A percentile compares a stretch with the other conserved stretches of the same genome.
These are phyloP conservation scores for Alitta virens DNA, from an alignment of 2,888 invertebrate genomes.

Conservation along the genomic window DNA sequence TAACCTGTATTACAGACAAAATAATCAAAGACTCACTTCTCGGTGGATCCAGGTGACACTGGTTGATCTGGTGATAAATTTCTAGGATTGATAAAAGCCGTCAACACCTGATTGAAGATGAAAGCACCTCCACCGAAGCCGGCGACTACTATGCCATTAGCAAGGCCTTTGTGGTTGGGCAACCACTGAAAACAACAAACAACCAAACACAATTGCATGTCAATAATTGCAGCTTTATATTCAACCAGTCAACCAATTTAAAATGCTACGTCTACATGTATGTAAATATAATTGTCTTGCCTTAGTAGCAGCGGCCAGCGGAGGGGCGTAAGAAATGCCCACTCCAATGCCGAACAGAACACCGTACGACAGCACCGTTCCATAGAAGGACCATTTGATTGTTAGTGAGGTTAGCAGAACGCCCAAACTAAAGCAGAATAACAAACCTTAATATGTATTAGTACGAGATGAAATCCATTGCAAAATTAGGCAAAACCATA, in stretches of 20 bases:
- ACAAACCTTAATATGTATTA: too few relatives aligned
- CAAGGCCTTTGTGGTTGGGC: constrained; percentile 43
- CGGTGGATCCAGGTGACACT: constrained; percentile 3
- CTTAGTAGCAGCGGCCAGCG: constrained; percentile 46
- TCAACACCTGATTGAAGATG: constrained; percentile 44
- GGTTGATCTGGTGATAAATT: constrained; percentile 32
- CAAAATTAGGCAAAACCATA: too few relatives aligned
- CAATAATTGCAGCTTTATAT: too few relatives aligned
- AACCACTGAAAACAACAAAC: constrained; percentile 39
- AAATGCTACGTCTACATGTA: too few relatives aligned
- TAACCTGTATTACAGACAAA: too few relatives aligned
- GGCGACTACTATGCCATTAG: constrained; percentile 44
- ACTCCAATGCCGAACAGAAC: constrained; percentile 35
- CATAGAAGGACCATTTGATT: constrained; percentile 34
- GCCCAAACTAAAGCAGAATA: constrained; percentile 31
- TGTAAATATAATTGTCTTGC: constrained; percentile 31
- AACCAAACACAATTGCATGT: too few relatives aligned
- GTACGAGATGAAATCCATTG: too few relatives aligned
- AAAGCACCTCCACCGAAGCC: constrained; percentile 49
- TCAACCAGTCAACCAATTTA: too few relatives aligned
- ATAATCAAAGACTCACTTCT: constrained; percentile 16
- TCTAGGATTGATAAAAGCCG: constrained; percentile 44
- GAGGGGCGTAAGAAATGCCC: constrained; percentile 43
- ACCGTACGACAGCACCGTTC: constrained; percentile 38
- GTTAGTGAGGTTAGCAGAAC: constrained; percentile 37